phyloP scores from a whole-genome alignment of 2,888 invertebrate genomes.

The Agriotes lineatus region DNA sequence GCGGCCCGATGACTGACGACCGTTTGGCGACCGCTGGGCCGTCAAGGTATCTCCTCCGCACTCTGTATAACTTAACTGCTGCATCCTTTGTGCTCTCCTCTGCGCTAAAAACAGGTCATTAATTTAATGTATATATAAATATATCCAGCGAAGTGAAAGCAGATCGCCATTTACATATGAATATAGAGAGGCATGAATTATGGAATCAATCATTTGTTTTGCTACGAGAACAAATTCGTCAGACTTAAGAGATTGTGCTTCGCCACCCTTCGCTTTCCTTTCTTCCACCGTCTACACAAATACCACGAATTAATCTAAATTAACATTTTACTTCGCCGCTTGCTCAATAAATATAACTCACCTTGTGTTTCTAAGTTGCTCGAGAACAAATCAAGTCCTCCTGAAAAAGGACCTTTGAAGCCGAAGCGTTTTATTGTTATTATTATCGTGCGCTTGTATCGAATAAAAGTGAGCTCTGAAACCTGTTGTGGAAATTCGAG shows the following conservation, averaged over 20 bases:
- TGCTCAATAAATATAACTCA: no score
- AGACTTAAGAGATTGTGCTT: slow-evolving; percentile 24
- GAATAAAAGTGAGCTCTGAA: slow-evolving; percentile 2
- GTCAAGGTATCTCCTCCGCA: slow-evolving; percentile 37
- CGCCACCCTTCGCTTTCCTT: background rate
- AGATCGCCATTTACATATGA: slow-evolving; percentile 54
- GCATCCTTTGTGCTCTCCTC: slow-evolving; percentile 28
- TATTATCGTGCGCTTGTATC: no score
- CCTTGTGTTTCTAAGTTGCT: no score
- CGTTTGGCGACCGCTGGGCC: slow-evolving; percentile 37
- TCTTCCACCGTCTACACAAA: background rate
- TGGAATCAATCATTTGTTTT: slow-evolving; percentile 57
- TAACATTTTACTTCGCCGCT: background rate
- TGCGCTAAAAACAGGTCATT: slow-evolving; percentile 54
- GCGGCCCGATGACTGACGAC: background rate
- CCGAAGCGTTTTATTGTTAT: no score
- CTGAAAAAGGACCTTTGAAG: no score
- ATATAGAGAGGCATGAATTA: slow-evolving; percentile 54
- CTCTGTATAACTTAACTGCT: slow-evolving; percentile 42
- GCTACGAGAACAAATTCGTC: slow-evolving; percentile 26
- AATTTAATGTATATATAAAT: slow-evolving; percentile 55
- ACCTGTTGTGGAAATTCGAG: slow-evolving; percentile 4
- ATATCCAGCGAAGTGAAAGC: slow-evolving; percentile 51
- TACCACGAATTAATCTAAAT: slow-evolving; percentile 4
- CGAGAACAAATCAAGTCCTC: no score